A percentile compares a stretch with the other conserved stretches of the same genome.
These are phyloP conservation scores for Heterochromis multidens DNA, from an alignment of 2,113 vertebrate genomes.

Conservation along the genomic window DNA sequence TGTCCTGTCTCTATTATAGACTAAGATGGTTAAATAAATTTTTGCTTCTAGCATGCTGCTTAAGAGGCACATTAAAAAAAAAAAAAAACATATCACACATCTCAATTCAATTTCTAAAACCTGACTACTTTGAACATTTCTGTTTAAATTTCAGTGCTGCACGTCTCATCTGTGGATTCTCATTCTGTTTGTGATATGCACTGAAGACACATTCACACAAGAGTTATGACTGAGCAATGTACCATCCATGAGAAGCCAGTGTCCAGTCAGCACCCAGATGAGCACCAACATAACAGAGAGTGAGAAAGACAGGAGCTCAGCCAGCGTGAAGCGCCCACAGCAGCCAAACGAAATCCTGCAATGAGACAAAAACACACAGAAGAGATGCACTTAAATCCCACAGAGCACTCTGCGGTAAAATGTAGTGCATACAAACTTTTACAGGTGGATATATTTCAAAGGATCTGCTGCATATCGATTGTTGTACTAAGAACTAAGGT, in stretches of 20 bases:
- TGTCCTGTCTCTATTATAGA: neutral
- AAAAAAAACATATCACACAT: neutral
- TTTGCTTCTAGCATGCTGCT: neutral
- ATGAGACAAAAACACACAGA: neutral
- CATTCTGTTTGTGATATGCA: neutral
- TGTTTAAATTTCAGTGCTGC: neutral
- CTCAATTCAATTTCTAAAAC: neutral
- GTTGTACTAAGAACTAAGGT: neutral
- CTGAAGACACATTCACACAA: neutral
- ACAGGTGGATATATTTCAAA: neutral
- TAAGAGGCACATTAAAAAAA: neutral
- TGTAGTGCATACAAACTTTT: neutral
- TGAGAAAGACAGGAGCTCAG: conserved; percentile 94
- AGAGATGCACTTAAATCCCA: neutral
- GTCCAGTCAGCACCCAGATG: conserved; percentile 98
- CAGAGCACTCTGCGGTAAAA: neutral
- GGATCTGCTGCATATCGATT: neutral
- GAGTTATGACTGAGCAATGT: conserved; percentile 25
- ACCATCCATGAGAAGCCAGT: conserved; percentile 99
- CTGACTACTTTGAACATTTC: neutral
- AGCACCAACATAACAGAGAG: conserved; percentile 96
- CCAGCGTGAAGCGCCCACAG: conserved; percentile 97
- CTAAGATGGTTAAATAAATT: neutral
- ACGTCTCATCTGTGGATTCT: neutral
- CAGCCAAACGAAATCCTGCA: conserved; percentile 97